phyloP scores from a whole-genome alignment of 2,888 invertebrate species.

The Neuroscelio doddi region DNA sequence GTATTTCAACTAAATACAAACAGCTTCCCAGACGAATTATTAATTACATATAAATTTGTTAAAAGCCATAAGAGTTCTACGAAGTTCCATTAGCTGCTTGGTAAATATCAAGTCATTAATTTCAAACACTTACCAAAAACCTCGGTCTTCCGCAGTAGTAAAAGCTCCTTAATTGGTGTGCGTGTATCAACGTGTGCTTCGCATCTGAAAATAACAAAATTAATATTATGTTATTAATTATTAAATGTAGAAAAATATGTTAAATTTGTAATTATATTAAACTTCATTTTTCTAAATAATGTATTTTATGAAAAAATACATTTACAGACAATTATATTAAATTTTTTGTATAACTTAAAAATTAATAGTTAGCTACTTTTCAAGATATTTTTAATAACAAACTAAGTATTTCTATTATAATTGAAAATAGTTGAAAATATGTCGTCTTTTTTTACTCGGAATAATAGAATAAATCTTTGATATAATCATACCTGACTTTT shows the following conservation, averaged over 20 bases:
- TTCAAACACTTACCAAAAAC: constrained; percentile 61
- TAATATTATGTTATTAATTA: too few relatives aligned
- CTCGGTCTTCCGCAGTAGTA: constrained; percentile 57
- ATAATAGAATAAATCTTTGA: neutral
- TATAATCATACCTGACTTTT: constrained; percentile 63
- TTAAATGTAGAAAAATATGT: too few relatives aligned
- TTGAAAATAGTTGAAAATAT: too few relatives aligned
- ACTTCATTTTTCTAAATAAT: too few relatives aligned
- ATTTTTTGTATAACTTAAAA: too few relatives aligned
- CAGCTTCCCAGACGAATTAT: neutral
- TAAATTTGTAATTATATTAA: too few relatives aligned
- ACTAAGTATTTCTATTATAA: too few relatives aligned
- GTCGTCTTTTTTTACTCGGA: too few relatives aligned
- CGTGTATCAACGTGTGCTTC: constrained; percentile 59
- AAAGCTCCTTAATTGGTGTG: constrained; percentile 49
- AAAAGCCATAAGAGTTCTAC: neutral
- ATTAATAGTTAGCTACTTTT: too few relatives aligned
- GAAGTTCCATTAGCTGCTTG: neutral
- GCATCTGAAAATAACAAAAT: constrained; percentile 65
- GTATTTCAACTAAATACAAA: neutral
- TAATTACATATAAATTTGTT: constrained; percentile 2
- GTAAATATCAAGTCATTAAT: neutral
- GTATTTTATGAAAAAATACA: too few relatives aligned
- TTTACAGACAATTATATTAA: too few relatives aligned
- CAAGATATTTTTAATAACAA: neutral